Base-by-base conservation (phyloP, 2,797 vertebrate genomes). In the Gadopsis marmoratus region DNA sequence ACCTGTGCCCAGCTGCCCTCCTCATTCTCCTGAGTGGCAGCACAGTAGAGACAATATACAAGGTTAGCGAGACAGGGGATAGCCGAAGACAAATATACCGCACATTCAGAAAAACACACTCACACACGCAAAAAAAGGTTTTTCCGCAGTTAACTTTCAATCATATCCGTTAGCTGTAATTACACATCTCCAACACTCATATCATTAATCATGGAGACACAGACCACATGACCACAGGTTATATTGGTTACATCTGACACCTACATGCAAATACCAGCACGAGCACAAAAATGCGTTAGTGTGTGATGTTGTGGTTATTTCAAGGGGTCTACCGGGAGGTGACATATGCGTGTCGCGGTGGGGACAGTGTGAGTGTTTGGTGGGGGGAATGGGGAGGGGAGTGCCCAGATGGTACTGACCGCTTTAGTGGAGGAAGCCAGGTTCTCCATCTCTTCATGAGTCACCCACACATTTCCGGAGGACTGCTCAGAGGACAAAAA, bases 1-100 rank as follows among this genome's bases (percentile, higher is more conserved):
- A 99, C 98, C 98, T 99, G 98, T 75, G 98, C 98, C 97, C 98
- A 99, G 96, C 97, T 98, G 91, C 97, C 97, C 91, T 98, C 97
- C 94, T 98, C 97, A 93, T 96, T 98, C 82, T 98, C 97, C 97
- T 99, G 94, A 92, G 91, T 48, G 89, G 91, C 87, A 92, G 87
- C 92, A 90, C 71, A 95, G 81, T 93, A 86, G 95, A 96, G 79
- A 96, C 89, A 92, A 88, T 84, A 85, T 51, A 90, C 72, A 94
- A 73, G 91, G 89, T 97, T 94, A 92, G 89, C 84, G 67, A 76
- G 62, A 87, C 56, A 77, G 31, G 26, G 17, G 33, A n/a, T 23
- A 43, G 71, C 35, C 53, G 60, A 54, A 72, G 54, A 66, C 72
- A 79, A 60, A 78, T 58, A 79, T 10, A 26, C 50, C 53, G 64